Conservation (phyloP, 2,797 vertebrate species). For the Gobionotothen gibberifrons region DNA sequence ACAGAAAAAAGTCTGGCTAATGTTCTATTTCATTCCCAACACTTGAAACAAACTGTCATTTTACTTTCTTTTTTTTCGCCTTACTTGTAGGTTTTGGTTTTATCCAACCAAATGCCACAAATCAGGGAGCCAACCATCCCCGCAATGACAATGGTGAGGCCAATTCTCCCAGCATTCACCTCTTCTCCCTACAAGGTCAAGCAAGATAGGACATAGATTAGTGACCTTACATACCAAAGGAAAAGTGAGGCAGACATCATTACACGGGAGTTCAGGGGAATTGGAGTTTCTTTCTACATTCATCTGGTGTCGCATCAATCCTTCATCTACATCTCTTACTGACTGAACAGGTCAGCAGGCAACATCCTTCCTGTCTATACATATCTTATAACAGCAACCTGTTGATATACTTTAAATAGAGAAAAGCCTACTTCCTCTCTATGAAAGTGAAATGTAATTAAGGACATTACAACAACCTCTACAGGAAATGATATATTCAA, state of each 20-base stretch:
- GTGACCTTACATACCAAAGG: not conserved
- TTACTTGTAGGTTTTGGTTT: slow-evolving; percentile 97
- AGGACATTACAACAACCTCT: not conserved
- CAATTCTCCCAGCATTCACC: slow-evolving; percentile 95
- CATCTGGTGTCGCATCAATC: not conserved
- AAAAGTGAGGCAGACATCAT: not conserved
- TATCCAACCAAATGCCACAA: slow-evolving; percentile 95
- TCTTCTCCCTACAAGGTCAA: slow-evolving; percentile 87
- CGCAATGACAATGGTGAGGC: slow-evolving; percentile 92
- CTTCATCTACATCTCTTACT: too few relatives aligned
- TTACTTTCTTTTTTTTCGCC: slow-evolving; percentile 36
- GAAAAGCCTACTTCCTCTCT: not conserved
- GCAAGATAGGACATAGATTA: slow-evolving; percentile 21
- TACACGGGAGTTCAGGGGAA: not conserved
- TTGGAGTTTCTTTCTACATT: not conserved
- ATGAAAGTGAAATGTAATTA: not conserved
- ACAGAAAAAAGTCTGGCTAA: not conserved
- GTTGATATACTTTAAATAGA: not conserved
- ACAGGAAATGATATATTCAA: too few relatives aligned
- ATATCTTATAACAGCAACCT: not conserved
- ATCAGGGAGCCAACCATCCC: slow-evolving; percentile 94
- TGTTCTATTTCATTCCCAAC: not conserved
- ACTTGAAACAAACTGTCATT: not conserved
- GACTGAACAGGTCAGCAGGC: not conserved
- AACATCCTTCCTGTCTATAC: not conserved